Conservation (phyloP, 2,888 invertebrate species). For the Eupeodes latifasciatus region DNA sequence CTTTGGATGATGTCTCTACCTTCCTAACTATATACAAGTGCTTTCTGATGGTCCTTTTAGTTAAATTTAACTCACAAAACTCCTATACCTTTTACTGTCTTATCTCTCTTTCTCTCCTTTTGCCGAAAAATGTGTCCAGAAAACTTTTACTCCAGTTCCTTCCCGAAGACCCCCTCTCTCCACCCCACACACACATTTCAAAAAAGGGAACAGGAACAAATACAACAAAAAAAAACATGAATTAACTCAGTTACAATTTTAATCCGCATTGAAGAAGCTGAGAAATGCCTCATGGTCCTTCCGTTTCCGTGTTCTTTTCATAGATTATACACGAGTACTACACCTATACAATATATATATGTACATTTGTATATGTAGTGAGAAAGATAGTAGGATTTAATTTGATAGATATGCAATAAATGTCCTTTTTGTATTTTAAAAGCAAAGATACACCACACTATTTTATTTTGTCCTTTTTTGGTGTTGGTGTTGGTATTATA, state of each 20-base stretch:
- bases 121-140: conserved; percentile 57
- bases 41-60: conserved; percentile 14
- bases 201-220: background rate
- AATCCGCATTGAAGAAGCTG: conserved; percentile 64
- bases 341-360: conserved; percentile 12
- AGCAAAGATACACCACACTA: background rate
- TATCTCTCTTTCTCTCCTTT: conserved; percentile 32
- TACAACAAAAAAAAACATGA: conserved; percentile 41
- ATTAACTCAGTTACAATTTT: conserved; percentile 72
- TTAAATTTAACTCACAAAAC: background rate
- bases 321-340: background rate
- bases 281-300: conserved; percentile 43
- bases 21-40: background rate
- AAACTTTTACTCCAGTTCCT: conserved; percentile 29
- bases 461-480: background rate
- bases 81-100: background rate
- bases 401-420: conserved; percentile 74
- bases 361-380: background rate
- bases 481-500: background rate
- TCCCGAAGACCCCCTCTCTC: no score
- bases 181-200: no score
- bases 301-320: conserved; percentile 33
- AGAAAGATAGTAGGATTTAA: conserved; percentile 36
- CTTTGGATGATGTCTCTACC: conserved; percentile 16
- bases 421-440: conserved; percentile 52